A percentile compares a stretch with the other conserved stretches of the same genome.
Conservation (phyloP, 2,888 invertebrate species). For the Hydraecia micacea region DNA sequence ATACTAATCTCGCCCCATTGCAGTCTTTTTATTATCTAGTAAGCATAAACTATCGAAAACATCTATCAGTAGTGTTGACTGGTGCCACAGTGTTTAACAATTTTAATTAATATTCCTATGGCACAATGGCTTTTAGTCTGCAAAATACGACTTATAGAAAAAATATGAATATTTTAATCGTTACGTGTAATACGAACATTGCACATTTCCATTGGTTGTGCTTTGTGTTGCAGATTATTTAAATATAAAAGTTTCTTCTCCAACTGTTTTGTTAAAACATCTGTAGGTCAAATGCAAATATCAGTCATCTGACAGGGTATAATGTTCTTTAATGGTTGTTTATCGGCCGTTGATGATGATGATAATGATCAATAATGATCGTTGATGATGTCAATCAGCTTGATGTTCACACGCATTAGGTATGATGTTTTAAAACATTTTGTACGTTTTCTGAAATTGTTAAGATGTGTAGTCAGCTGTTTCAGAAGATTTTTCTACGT, state of each 20-base stretch:
- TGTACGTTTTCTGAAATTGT: neutral
- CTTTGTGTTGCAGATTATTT: neutral
- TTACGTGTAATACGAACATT: neutral
- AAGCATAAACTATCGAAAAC: neutral
- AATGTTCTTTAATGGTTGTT: constrained; percentile 30
- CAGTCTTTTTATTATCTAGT: neutral
- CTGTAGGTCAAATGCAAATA: constrained; percentile 27
- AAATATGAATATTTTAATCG: no score
- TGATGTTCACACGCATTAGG: constrained; percentile 34
- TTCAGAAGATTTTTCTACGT: neutral
- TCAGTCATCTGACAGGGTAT: neutral
- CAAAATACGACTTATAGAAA: neutral
- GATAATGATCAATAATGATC: constrained; percentile 16
- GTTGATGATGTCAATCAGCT: constrained; percentile 2
- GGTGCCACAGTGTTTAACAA: no score
- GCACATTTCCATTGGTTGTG: neutral
- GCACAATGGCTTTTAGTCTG: neutral
- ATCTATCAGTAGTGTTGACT: no score
- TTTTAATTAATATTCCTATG: neutral
- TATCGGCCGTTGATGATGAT: constrained; percentile 33
- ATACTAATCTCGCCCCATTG: neutral
- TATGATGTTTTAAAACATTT: constrained; percentile 6
- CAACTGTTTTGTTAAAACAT: neutral
- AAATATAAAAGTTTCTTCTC: neutral
- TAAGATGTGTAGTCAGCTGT: neutral